Percentiles rank a stretch among this genome's conserved stretches.
Evolutionary conservation across 2,113 vertebrate species (phyloP).

Genomic region (Atrichornis clamosus): DNA sequence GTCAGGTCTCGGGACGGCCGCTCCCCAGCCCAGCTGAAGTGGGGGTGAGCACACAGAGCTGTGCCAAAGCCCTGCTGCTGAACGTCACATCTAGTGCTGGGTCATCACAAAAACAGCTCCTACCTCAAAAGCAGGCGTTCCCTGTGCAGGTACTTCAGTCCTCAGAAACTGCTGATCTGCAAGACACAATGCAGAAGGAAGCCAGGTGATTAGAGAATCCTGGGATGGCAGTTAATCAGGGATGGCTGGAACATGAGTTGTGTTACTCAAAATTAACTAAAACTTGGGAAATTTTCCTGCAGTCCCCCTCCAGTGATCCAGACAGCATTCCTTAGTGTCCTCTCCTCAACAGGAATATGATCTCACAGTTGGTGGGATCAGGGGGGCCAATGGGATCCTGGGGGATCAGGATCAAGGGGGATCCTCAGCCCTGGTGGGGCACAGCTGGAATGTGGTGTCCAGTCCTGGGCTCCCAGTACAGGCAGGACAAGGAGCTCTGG

Average conservation of each 20-base stretch:
- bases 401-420: background rate
- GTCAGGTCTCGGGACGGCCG: fast-evolving
- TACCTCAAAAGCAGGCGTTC: conserved; percentile 51
- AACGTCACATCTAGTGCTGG: background rate
- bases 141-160: background rate
- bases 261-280: background rate
- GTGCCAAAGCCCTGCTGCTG: background rate
- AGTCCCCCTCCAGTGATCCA: background rate
- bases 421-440: fast-evolving
- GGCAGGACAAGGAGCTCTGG: background rate
- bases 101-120: background rate
- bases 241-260: background rate
- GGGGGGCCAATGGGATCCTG: background rate
- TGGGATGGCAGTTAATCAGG: fast-evolving
- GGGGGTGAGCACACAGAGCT: background rate
- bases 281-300: background rate
- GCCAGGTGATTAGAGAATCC: background rate
- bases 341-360: fast-evolving
- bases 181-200: background rate
- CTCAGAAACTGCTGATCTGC: conserved; percentile 16
- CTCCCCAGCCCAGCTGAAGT: background rate
- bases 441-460: background rate
- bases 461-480: background rate
- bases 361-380: fast-evolving
- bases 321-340: fast-evolving